phyloP scores from a whole-genome alignment of 2,888 invertebrate species.

The Deroplatys truncata region DNA sequence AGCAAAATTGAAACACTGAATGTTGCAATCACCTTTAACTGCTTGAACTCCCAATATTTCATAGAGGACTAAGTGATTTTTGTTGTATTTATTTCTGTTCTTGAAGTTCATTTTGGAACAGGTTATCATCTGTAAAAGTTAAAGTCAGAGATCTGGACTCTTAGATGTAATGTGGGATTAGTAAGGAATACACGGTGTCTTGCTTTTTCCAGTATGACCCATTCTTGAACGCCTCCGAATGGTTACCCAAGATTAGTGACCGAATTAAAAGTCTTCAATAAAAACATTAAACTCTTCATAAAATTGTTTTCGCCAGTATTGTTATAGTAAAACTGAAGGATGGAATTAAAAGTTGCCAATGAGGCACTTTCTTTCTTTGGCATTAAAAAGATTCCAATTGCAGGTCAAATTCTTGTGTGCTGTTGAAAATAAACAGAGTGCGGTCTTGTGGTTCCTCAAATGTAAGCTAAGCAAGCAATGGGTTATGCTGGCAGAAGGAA shows the following conservation, averaged over 20 bases:
- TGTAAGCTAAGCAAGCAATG: background rate
- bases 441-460: background rate
- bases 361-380: background rate
- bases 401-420: background rate
- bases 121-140: background rate
- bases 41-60: background rate
- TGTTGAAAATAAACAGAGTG: too few relatives aligned
- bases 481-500: slow-evolving; percentile 3
- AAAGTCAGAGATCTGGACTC: background rate
- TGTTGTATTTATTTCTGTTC: too few relatives aligned
- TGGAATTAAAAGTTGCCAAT: background rate
- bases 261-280: background rate
- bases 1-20: background rate
- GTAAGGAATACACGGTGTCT: background rate
- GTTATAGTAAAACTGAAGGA: background rate
- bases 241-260: slow-evolving; percentile 12
- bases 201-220: slow-evolving; percentile 15
- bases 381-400: background rate
- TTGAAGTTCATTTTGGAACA: background rate
- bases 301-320: background rate
- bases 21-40: background rate
- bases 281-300: background rate
- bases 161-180: background rate
- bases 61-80: too few relatives aligned
- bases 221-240: background rate